These are phyloP conservation scores for Heterohyrax brucei DNA, from an alignment of 2,797 vertebrate species.

Conservation along the genomic window DNA sequence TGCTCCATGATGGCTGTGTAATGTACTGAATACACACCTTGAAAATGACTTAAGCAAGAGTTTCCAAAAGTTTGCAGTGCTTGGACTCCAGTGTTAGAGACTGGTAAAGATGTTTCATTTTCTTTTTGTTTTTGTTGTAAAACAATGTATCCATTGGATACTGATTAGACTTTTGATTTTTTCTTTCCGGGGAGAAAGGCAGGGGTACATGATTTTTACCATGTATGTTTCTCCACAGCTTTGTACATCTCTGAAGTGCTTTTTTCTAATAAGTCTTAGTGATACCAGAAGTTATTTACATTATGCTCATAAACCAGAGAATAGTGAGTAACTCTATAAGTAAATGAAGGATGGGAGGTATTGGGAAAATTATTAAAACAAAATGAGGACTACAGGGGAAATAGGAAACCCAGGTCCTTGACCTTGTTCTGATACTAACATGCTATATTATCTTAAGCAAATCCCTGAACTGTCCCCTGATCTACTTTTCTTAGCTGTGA, in stretches of 20 bases:
- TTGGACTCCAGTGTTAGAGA: neutral
- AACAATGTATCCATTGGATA: neutral
- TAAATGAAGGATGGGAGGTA: neutral
- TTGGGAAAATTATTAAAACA: neutral
- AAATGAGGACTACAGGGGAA: neutral
- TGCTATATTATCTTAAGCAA: neutral
- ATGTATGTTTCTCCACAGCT: neutral
- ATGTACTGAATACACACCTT: neutral
- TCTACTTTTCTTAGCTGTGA: neutral
- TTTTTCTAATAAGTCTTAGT: neutral
- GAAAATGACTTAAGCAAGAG: neutral
- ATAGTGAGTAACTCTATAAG: neutral
- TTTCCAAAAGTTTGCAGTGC: neutral
- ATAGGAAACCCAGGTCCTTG: rapidly evolving
- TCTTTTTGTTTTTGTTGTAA: too few relatives aligned
- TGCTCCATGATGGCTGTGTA: neutral
- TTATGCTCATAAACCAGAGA: neutral
- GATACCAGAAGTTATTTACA: neutral
- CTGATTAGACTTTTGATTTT: neutral
- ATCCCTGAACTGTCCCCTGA: neutral
- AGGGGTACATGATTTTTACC: neutral
- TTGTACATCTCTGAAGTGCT: neutral
- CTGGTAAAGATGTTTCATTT: too few relatives aligned
- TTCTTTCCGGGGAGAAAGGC: neutral
- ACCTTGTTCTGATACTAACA: neutral